Evolutionary conservation across 1,140 invertebrate species (phyloP).

Genomic region (Nixonia krombeini): DNA sequence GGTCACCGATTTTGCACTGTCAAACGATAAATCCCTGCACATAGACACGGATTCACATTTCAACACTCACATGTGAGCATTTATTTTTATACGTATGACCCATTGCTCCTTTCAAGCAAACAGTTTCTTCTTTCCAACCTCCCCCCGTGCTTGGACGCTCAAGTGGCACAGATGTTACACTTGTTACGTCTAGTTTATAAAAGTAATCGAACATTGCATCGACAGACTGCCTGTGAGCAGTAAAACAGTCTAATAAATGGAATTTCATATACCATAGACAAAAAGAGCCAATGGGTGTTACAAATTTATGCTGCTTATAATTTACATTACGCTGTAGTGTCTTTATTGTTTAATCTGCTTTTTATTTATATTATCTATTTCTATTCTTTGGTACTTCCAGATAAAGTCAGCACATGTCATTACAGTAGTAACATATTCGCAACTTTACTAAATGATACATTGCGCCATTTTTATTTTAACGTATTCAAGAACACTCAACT

Average conservation of each 20-base stretch:
- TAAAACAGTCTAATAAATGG: conserved; percentile 4
- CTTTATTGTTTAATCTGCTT: no score
- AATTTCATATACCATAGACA: no score
- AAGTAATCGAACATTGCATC: conserved; percentile 12
- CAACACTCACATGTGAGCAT: conserved; percentile 22
- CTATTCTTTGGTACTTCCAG: no score
- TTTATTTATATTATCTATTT: no score
- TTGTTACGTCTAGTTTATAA: conserved; percentile 21
- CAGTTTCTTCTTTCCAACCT: conserved; percentile 23
- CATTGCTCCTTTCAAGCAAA: conserved; percentile 29
- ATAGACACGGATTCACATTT: conserved; percentile 7
- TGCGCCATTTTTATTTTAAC: neutral
- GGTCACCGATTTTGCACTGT: conserved; percentile 19
- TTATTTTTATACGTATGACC: conserved; percentile 35
- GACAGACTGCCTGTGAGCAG: conserved; percentile 22
- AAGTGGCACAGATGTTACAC: conserved; percentile 23
- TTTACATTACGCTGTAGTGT: no score
- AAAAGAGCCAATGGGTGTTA: no score
- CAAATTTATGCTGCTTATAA: no score
- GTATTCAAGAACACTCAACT: no score
- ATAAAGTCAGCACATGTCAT: no score
- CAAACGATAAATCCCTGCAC: conserved; percentile 32
- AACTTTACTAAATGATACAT: neutral
- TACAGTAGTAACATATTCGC: no score
- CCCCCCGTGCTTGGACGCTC: conserved; percentile 27